Conservation (phyloP, 2,888 invertebrate genomes). For the Thereva unica region DNA sequence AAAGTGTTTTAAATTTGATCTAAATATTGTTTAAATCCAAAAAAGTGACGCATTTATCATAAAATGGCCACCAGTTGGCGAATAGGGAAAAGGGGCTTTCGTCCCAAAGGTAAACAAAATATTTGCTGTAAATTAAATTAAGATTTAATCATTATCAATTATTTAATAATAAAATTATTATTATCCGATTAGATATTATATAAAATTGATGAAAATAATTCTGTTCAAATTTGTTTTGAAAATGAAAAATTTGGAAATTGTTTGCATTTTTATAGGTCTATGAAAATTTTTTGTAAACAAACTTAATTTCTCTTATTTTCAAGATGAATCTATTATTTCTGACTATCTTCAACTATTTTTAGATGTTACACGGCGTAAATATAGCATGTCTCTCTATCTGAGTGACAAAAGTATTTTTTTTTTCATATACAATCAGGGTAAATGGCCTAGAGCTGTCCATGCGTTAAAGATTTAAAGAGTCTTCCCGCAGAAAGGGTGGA, state of each 20-base stretch:
- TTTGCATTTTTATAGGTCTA: constrained; percentile 5
- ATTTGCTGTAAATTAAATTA: constrained; percentile 28
- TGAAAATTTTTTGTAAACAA: constrained; percentile 40
- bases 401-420: constrained; percentile 14
- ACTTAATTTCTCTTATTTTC: constrained; percentile 37
- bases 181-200: too few relatives aligned
- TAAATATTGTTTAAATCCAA: neutral
- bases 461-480: constrained; percentile 3
- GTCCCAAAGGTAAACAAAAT: constrained; percentile 55
- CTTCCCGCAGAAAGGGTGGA: too few relatives aligned
- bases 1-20: constrained; percentile 22
- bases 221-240: constrained; percentile 9
- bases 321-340: constrained; percentile 38
- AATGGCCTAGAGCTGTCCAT: constrained; percentile 29
- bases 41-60: constrained; percentile 13
- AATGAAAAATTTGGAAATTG: constrained; percentile 25
- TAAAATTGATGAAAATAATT: constrained; percentile 19
- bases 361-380: constrained; percentile 35
- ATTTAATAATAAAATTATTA: too few relatives aligned
- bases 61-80: constrained; percentile 58
- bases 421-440: constrained; percentile 18
- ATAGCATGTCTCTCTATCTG: constrained; percentile 27
- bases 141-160: neutral
- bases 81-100: constrained; percentile 55
- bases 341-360: constrained; percentile 39